These are phyloP conservation scores for Mercenaria mercenaria DNA, from an alignment of 1,140 invertebrate species.

Conservation along the genomic window DNA sequence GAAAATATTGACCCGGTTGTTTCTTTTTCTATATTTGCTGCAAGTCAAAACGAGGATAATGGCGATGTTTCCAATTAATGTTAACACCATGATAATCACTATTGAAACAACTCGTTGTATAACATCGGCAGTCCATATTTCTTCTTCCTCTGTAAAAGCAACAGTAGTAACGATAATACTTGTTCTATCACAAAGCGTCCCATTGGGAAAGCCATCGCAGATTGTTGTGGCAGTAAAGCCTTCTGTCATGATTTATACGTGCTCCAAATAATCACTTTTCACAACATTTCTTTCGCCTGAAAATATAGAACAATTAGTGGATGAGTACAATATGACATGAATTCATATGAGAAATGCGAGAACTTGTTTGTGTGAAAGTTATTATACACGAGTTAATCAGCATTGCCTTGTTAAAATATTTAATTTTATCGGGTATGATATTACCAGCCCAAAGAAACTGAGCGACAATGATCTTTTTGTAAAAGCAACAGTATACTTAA, in stretches of 20 bases:
- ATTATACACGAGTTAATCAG: too few relatives aligned
- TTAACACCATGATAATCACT: conserved; percentile 84
- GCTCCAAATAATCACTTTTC: neutral
- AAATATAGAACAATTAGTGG: neutral
- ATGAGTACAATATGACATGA: neutral
- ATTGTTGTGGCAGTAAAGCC: neutral
- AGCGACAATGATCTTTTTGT: too few relatives aligned
- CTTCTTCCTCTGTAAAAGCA: conserved; percentile 25
- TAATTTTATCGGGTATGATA: too few relatives aligned
- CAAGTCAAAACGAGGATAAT: conserved; percentile 86
- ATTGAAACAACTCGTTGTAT: conserved; percentile 86
- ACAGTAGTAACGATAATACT: neutral
- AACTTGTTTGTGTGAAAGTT: too few relatives aligned
- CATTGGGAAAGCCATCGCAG: conserved; percentile 3
- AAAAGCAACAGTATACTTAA: too few relatives aligned
- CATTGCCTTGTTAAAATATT: neutral
- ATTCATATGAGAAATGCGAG: neutral
- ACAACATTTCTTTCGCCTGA: neutral
- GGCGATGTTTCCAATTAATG: conserved; percentile 85
- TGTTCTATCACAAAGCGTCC: neutral
- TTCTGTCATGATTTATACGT: neutral
- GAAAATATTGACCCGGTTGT: conserved; percentile 86
- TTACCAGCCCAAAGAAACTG: too few relatives aligned
- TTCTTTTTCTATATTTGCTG: conserved; percentile 83
- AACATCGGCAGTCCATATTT: conserved; percentile 84